Evolutionary conservation across 1,140 invertebrate species (phyloP).

Genomic region (Drosophila repletoides): DNA sequence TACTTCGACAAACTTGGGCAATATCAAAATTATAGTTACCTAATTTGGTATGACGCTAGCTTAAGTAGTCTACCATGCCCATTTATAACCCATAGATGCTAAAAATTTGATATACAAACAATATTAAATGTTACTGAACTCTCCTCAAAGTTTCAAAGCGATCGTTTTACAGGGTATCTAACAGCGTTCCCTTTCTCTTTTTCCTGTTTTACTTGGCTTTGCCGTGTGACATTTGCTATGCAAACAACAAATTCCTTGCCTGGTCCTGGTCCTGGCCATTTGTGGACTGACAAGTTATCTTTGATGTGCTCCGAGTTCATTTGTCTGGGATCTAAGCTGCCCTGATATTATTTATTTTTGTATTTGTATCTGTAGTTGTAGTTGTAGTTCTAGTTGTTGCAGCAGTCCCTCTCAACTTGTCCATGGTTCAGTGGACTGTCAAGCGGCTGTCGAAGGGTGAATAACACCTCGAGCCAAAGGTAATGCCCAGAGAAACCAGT

Average conservation of each 20-base stretch:
- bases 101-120: too few relatives aligned
- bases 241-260: slow-evolving; percentile 27
- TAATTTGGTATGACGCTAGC: too few relatives aligned
- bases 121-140: too few relatives aligned
- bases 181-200: not conserved
- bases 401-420: slow-evolving; percentile 46
- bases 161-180: slow-evolving; percentile 18
- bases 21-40: too few relatives aligned
- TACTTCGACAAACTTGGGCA: too few relatives aligned
- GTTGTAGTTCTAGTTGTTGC: slow-evolving; percentile 16
- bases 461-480: slow-evolving; percentile 15
- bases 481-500: slow-evolving; percentile 7
- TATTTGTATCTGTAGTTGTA: slow-evolving; percentile 7
- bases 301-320: slow-evolving; percentile 52
- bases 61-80: too few relatives aligned
- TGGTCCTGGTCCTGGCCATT: slow-evolving; percentile 28
- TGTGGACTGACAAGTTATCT: slow-evolving; percentile 52
- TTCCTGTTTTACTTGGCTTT: slow-evolving; percentile 1
- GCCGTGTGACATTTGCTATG: slow-evolving; percentile 31
- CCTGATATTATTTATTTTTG: slow-evolving; percentile 50
- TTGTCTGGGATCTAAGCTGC: slow-evolving; percentile 51
- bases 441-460: slow-evolving; percentile 30
- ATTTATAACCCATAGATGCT: too few relatives aligned
- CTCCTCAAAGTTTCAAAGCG: too few relatives aligned
- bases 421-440: slow-evolving; percentile 44